Base-by-base conservation (phyloP, 2,113 vertebrate species). In the Thamnaconus septentrionalis region DNA sequence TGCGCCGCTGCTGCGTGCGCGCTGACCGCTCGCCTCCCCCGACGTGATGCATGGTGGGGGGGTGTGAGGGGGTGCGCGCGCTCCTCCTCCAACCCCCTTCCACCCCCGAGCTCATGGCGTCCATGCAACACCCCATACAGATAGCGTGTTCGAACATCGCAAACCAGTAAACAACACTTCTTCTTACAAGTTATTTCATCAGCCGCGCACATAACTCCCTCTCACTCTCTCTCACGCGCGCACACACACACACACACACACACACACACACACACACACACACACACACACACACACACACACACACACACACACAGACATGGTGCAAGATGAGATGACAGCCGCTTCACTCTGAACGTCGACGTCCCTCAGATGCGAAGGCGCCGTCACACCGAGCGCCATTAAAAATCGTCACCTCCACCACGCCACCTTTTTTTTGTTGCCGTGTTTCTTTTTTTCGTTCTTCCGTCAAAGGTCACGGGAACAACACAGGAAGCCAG, bases 111-210 rank as follows among this genome's bases (percentile, higher is more conserved):
- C 18, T 31, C 18, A 31, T 31, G 18, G 18, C 18, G 45, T 53
- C n/a, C 41, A 40, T 64, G 9, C 63, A 70, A 55, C 7, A 41
- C 43, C 31, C 49, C 51, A 66, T 71, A 69, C 54, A 75, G 66
- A 78, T 58, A 63, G 68, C 44, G 48, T 5, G 48, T 50, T 4
- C 11, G 4, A n/a, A 50, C 9, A 50, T 9, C 4, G 48, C 8
- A 5, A 69, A 61, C 64, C 53, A 76, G 69, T 63, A 76, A 82
- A 80, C 69, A 79, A 75, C 77, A 55, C 58, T 42, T 68, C 59
- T 49, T 65, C 74, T 89, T 89, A 77, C 85, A 69, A 58, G 61
- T 73, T 60, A 71, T 89, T 88, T 69, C 88, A 88, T 89, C 88
- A 88, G 73, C 73, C 40, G 8, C 58, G 40, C 61, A 72, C 71